A percentile compares a stretch with the other conserved stretches of the same genome.
These are phyloP conservation scores for Phaethon lepturus DNA, from an alignment of 2,113 vertebrate genomes.

Conservation along the genomic window DNA sequence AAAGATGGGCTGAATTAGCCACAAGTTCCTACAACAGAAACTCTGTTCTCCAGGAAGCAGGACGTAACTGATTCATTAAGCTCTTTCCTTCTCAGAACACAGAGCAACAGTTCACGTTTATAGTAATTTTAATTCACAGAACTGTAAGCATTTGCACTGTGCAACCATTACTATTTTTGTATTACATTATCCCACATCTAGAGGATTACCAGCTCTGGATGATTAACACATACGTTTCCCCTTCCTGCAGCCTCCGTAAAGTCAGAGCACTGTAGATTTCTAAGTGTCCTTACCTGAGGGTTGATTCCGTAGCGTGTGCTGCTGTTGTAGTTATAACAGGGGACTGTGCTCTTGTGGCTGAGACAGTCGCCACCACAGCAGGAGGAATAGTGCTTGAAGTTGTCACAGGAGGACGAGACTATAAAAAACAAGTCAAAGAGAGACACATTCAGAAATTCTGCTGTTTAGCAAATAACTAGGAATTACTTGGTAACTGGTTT, in stretches of 20 bases:
- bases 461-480: not conserved
- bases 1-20: not conserved
- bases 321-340: conserved; percentile 91
- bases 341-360: conserved; percentile 92
- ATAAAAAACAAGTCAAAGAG: not conserved
- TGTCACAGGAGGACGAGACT: conserved; percentile 93
- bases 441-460: not conserved
- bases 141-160: not conserved
- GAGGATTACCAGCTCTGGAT: not conserved
- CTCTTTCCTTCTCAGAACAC: not conserved
- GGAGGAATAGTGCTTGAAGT: conserved; percentile 92
- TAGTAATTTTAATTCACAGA: not conserved
- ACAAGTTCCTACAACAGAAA: not conserved
- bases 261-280: not conserved
- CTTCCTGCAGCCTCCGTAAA: not conserved
- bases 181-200: not conserved
- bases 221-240: rapidly evolving
- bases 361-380: conserved; percentile 93
- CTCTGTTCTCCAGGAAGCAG: not conserved
- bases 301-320: conserved; percentile 89
- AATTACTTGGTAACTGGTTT: not conserved
- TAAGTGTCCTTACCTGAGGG: conserved; percentile 82
- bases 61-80: not conserved
- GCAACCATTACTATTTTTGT: not conserved
- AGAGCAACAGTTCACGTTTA: not conserved